Conservation (phyloP, 2,113 vertebrate genomes). For the Petroica traversi region DNA sequence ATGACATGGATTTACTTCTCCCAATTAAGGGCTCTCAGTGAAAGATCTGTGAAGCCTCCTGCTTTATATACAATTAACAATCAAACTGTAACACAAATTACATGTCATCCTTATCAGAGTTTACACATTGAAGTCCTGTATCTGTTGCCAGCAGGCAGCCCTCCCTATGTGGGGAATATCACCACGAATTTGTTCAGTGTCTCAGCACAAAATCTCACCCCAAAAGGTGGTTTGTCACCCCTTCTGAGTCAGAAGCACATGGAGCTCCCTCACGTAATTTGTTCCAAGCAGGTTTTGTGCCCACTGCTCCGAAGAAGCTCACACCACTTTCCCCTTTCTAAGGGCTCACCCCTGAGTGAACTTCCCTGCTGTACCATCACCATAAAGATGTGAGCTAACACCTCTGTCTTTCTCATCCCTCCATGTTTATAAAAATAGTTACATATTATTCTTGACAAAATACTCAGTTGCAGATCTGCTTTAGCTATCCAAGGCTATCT, state of each 20-base stretch:
- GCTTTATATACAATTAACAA: conserved; percentile 77
- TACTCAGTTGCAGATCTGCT: not conserved
- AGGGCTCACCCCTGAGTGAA: not conserved
- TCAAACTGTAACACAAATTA: conserved; percentile 79
- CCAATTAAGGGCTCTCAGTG: conserved; percentile 53
- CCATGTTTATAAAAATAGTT: not conserved
- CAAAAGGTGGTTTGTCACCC: not conserved
- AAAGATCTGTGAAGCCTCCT: conserved; percentile 63
- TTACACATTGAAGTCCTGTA: conserved; percentile 81
- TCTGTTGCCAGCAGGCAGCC: conserved; percentile 76
- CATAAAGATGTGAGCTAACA: not conserved
- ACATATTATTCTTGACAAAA: not conserved
- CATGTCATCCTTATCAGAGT: conserved; percentile 78
- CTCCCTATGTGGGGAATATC: conserved; percentile 66
- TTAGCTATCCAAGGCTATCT: not conserved
- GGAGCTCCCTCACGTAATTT: not conserved
- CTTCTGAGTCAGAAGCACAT: not conserved
- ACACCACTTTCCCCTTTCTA: not conserved
- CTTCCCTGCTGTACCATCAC: not conserved
- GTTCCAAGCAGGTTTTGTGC: not conserved
- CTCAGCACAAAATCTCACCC: conserved; percentile 53
- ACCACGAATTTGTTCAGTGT: conserved; percentile 70
- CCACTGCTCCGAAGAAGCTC: not conserved
- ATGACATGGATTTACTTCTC: conserved; percentile 22
- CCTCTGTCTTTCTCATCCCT: not conserved